Evolutionary conservation across 1,140 invertebrate genomes (phyloP), one percentile per base, ranked within the genome.

Genomic region (Eumaeus atala): DNA sequence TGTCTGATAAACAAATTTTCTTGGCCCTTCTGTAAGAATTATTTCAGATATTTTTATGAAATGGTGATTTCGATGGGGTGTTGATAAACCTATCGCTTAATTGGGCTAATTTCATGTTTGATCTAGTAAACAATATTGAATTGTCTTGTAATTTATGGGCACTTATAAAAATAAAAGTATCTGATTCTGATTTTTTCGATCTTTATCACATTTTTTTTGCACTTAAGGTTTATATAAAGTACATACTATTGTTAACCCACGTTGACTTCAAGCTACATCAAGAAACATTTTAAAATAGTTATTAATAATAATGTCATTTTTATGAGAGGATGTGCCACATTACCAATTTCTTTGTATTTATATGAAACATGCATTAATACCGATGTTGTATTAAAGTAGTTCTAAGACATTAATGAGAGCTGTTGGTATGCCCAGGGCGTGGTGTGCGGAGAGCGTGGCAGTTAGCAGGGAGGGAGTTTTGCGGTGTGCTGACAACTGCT

Each of bases 361-460:
- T 28, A 28, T 3, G 6, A 28, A 3, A 28, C 21, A 28, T 3
- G 6, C 21, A n/a, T 28, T 3, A 6, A 28, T 28, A 28, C 6
- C 2, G 6, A 3, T 3, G 2, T 28, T 28, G 21, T 28, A 3
- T 28, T 28, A 6, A 3, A 28, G 21, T 28, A 28, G 21, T 28
- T 28, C 21, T 6, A 28, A 28, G 74, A 72, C 65, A 83, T 79
- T 81, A 83, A 85, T 68, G 28, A 28, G 58, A 54, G 64, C 67
- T 82, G 75, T 85, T 84, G 78, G 78, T 85, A 82, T 85, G 82
- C 82, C 83, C 82, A 85, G 79, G 82, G 79, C 77, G 73, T 76
- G 79, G 66, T 72, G 80, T 68, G 67, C 76, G 72, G 70, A 72
- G 74, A 74, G 79, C 70, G 82, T 70, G 69, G 74, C 72, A 59